A percentile compares a stretch with the other conserved stretches of the same genome.
Conservation (phyloP, 1,140 invertebrate species). For the Penaeus chinensis region DNA sequence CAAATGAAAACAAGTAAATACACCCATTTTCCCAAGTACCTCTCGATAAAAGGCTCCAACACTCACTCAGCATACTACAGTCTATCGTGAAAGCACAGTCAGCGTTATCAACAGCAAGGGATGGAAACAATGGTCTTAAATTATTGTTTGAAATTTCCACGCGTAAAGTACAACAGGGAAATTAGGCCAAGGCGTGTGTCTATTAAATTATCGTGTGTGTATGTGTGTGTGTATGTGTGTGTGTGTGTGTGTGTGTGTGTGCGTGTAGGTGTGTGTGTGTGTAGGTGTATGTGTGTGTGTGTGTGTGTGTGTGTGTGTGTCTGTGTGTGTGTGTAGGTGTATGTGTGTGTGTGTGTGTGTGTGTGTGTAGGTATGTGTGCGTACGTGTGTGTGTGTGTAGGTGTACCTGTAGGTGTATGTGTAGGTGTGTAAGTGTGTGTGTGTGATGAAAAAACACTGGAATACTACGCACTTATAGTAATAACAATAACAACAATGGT, state of each 20-base stretch:
- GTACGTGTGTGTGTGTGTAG: slow-evolving; percentile 20
- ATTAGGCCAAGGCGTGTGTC: neutral
- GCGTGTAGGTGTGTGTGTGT: neutral
- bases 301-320: neutral
- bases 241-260: slow-evolving; percentile 17
- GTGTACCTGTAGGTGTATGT: neutral
- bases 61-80: no score
- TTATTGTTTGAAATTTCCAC: neutral
- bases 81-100: neutral
- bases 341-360: no score
- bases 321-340: slow-evolving; percentile 14
- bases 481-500: no score
- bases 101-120: neutral
- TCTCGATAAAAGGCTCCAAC: neutral
- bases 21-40: neutral
- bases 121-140: neutral
- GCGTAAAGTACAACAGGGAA: neutral
- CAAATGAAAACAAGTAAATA: neutral
- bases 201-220: no score
- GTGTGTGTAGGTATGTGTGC: slow-evolving; percentile 10
- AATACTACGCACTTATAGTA: no score
- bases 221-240: neutral
- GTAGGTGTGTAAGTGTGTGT: neutral
- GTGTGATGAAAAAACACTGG: neutral
- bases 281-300: neutral